These are phyloP conservation scores for Nomada ruficornis DNA, from an alignment of 2,888 invertebrate species.

Conservation along the genomic window DNA sequence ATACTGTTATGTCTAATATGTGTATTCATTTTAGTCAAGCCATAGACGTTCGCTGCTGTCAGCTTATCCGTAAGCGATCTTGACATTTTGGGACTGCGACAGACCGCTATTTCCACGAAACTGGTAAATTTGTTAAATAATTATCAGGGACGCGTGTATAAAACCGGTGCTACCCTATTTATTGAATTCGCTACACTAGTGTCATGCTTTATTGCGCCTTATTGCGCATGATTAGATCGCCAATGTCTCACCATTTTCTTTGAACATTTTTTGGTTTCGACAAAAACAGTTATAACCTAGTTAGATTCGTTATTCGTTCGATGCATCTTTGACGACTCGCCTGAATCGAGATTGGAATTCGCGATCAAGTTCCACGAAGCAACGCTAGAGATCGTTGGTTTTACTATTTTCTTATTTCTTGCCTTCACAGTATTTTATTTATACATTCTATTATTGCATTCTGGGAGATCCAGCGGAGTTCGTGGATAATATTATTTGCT, in stretches of 20 bases:
- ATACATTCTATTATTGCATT: background rate
- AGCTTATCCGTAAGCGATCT: background rate
- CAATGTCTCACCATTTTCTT: constrained; percentile 54
- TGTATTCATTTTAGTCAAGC: background rate
- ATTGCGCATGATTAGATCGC: constrained; percentile 53
- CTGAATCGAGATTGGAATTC: constrained; percentile 26
- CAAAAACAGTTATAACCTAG: constrained; percentile 49
- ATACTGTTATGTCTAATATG: background rate
- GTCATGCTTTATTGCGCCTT: constrained; percentile 60
- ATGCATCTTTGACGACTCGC: constrained; percentile 37
- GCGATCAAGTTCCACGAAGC: constrained; percentile 3
- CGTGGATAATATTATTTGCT: constrained; percentile 12
- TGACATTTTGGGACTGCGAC: no score
- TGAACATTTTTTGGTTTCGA: constrained; percentile 41
- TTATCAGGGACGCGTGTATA: background rate
- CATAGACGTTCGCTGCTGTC: constrained; percentile 4
- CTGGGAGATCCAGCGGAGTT: constrained; percentile 22
- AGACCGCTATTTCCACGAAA: constrained; percentile 2
- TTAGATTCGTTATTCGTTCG: background rate
- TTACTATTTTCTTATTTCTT: background rate
- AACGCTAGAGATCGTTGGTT: background rate
- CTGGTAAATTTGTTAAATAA: constrained; percentile 23
- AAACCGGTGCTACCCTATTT: constrained; percentile 69
- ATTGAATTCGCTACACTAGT: constrained; percentile 76
- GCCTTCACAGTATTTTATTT: background rate